A percentile compares a stretch with the other conserved stretches of the same genome.
phyloP scores from a whole-genome alignment of 2,888 invertebrate species.

The Brachypterus glaber region DNA sequence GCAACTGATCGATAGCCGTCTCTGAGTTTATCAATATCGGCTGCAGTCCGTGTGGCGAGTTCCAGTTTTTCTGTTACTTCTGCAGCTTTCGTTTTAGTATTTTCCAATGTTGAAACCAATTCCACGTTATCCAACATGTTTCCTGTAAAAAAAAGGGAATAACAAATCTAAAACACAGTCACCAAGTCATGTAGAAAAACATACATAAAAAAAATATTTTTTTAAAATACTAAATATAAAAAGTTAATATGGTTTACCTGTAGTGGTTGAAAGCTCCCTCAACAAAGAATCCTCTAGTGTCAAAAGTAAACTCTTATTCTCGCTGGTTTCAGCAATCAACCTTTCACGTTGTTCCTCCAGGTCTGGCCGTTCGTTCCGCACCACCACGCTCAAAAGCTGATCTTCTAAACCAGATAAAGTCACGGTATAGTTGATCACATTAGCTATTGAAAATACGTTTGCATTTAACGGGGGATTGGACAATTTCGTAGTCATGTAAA shows the following conservation, averaged over 20 bases:
- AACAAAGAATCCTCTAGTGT: slow-evolving; percentile 79
- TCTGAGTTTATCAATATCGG: slow-evolving; percentile 71
- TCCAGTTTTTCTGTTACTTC: slow-evolving; percentile 75
- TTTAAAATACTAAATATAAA: not conserved
- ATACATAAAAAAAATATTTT: too few relatives aligned
- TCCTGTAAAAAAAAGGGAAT: too few relatives aligned
- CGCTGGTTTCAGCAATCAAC: slow-evolving; percentile 74
- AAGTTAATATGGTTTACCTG: too few relatives aligned
- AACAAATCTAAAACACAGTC: not conserved
- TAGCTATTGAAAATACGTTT: slow-evolving; percentile 74
- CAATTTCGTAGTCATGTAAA: slow-evolving; percentile 85
- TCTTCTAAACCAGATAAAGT: slow-evolving; percentile 82
- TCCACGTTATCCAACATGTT: slow-evolving; percentile 91
- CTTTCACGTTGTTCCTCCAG: slow-evolving; percentile 79
- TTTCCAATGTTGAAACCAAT: slow-evolving; percentile 74
- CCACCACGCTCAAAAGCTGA: slow-evolving; percentile 82
- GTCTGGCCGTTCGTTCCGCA: slow-evolving; percentile 76
- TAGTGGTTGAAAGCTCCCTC: slow-evolving; percentile 72
- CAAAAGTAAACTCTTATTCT: slow-evolving; percentile 74
- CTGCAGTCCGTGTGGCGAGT: slow-evolving; percentile 64
- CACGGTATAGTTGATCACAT: slow-evolving; percentile 87
- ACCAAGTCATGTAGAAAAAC: too few relatives aligned
- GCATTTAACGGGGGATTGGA: slow-evolving; percentile 83
- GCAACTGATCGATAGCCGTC: slow-evolving; percentile 82
- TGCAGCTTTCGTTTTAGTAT: slow-evolving; percentile 76